Conservation (phyloP, 2,888 invertebrate species). For the Gastracanthus pulcherrimus region DNA sequence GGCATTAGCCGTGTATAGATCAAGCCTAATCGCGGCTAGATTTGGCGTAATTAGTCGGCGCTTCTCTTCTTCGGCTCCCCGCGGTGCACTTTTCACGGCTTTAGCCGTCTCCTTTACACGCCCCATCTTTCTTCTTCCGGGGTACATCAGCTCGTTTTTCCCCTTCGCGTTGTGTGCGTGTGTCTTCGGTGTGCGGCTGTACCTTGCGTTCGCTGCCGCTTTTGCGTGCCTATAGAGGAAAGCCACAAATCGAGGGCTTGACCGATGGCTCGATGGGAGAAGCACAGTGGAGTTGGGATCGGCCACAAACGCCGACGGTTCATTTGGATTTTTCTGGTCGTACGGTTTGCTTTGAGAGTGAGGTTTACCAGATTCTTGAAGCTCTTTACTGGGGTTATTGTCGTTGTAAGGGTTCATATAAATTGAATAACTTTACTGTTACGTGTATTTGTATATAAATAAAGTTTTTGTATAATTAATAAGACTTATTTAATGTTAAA, state of each 20-base stretch:
- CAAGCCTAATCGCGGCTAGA: constrained; percentile 21
- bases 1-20: constrained; percentile 13
- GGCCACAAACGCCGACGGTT: too few species aligned
- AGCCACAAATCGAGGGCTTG: not conserved
- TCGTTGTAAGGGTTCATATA: too few species aligned
- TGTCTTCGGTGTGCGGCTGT: too few species aligned
- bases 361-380: not conserved
- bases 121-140: constrained; percentile 33
- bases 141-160: not conserved
- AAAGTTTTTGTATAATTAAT: too few species aligned
- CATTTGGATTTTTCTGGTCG: not conserved
- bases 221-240: not conserved
- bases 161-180: not conserved
- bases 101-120: not conserved
- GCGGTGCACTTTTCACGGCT: constrained; percentile 14
- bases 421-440: not conserved
- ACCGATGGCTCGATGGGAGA: not conserved
- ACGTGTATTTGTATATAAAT: too few species aligned
- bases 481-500: too few species aligned
- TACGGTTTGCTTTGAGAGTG: not conserved
- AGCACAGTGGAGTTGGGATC: not conserved
- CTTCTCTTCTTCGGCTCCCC: constrained; percentile 20
- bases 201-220: not conserved
- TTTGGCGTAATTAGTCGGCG: constrained; percentile 37
- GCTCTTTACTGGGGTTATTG: too few species aligned